Evolutionary conservation across 2,888 invertebrate genomes (phyloP).

Genomic region (Euspilapteryx auroguttella): DNA sequence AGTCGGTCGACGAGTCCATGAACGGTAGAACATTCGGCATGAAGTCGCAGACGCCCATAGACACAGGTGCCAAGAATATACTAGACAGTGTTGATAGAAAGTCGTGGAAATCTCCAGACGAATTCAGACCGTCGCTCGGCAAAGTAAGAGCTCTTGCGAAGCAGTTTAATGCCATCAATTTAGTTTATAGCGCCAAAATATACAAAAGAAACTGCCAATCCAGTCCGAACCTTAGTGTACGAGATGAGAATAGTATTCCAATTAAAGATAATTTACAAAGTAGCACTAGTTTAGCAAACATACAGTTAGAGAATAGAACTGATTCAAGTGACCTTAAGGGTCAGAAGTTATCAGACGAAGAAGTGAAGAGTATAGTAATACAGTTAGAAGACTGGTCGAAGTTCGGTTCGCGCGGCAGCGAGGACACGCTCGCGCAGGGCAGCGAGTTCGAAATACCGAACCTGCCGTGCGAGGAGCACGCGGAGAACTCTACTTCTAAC

Average conservation of each 20-base stretch:
- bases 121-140: slow-evolving; percentile 68
- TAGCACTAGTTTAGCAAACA: slow-evolving; percentile 42
- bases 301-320: slow-evolving; percentile 34
- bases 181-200: slow-evolving; percentile 37
- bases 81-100: slow-evolving; percentile 44
- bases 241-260: slow-evolving; percentile 18
- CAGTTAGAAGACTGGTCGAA: slow-evolving; percentile 52
- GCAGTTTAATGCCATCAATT: slow-evolving; percentile 64
- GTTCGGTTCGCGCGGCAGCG: slow-evolving; percentile 47
- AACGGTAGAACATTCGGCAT: slow-evolving; percentile 13
- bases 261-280: slow-evolving; percentile 22
- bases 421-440: slow-evolving; percentile 45
- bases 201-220: slow-evolving; percentile 48
- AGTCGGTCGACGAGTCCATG: slow-evolving; percentile 25
- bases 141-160: slow-evolving; percentile 72
- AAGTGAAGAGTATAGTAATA: slow-evolving; percentile 47
- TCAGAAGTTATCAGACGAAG: slow-evolving; percentile 37
- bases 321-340: slow-evolving; percentile 27
- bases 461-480: slow-evolving; percentile 36
- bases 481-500: slow-evolving; percentile 16
- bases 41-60: slow-evolving; percentile 16
- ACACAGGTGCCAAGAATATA: slow-evolving; percentile 28
- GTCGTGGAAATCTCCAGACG: slow-evolving; percentile 72
- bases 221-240: slow-evolving; percentile 43
- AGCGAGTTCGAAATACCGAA: slow-evolving; percentile 49